A percentile compares a stretch with the other conserved stretches of the same genome.
These are phyloP conservation scores for Eclectus roratus DNA, from an alignment of 2,113 vertebrate species.

Conservation along the genomic window DNA sequence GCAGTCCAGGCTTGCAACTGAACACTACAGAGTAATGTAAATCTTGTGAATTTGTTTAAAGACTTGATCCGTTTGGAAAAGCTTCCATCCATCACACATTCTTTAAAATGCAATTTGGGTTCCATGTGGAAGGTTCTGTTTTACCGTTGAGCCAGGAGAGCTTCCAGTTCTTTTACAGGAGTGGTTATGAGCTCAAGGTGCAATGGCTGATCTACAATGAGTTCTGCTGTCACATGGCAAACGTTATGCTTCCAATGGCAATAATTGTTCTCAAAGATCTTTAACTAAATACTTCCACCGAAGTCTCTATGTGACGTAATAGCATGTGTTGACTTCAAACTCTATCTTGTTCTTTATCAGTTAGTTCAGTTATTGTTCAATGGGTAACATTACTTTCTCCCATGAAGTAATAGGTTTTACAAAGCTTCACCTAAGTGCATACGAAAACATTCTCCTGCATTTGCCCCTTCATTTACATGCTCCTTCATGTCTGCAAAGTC, in stretches of 20 bases:
- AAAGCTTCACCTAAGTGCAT: neutral
- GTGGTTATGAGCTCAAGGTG: neutral
- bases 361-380: neutral
- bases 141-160: neutral
- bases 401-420: neutral
- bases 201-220: neutral
- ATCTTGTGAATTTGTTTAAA: neutral
- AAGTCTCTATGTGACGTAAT: neutral
- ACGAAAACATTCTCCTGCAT: neutral
- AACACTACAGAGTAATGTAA: neutral
- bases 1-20: neutral
- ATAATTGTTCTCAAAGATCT: neutral
- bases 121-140: neutral
- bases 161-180: neutral
- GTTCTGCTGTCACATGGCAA: neutral
- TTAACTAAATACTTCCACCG: neutral
- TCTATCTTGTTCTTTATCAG: neutral
- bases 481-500: neutral
- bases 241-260: neutral
- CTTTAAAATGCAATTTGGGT: neutral
- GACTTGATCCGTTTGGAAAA: neutral
- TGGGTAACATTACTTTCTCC: neutral
- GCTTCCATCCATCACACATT: neutral
- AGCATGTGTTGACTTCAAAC: neutral
- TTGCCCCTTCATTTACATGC: neutral